Evolutionary conservation across 2,113 vertebrate species (phyloP).

Genomic region (Pterophyllum scalare): DNA sequence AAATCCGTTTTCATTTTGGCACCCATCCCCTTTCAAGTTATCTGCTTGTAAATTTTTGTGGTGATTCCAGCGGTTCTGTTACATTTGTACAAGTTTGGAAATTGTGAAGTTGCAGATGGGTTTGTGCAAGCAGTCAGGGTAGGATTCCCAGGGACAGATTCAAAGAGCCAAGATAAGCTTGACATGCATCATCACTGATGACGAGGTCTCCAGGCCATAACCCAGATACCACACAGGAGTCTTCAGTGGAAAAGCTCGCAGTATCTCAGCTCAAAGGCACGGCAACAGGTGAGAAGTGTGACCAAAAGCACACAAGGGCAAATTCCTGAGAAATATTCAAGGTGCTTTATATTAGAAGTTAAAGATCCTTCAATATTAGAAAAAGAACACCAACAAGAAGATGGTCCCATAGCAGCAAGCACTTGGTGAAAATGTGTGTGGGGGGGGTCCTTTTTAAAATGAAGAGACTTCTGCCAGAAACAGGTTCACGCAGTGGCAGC

Average conservation of each 20-base stretch:
- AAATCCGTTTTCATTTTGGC: neutral
- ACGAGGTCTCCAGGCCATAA: neutral
- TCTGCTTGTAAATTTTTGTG: neutral
- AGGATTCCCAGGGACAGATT: too few species aligned
- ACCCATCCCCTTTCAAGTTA: neutral
- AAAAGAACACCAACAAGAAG: neutral
- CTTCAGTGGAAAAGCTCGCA: neutral
- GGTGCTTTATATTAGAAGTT: neutral
- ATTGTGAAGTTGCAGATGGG: too few species aligned
- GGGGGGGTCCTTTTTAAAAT: neutral
- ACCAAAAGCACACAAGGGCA: neutral
- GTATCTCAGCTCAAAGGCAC: neutral
- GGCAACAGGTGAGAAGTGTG: too few species aligned
- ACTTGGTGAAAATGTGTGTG: neutral
- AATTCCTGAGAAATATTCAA: neutral
- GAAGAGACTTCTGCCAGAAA: neutral
- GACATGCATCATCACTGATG: neutral
- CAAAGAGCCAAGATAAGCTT: neutral
- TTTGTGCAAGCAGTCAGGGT: too few species aligned
- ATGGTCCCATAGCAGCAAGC: neutral
- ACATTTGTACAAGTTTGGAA: too few species aligned
- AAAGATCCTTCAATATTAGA: neutral
- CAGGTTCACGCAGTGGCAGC: neutral
- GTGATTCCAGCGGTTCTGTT: neutral
- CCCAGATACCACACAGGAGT: neutral